Conservation (phyloP, 2,113 vertebrate species). For the Isichthys henryi region DNA sequence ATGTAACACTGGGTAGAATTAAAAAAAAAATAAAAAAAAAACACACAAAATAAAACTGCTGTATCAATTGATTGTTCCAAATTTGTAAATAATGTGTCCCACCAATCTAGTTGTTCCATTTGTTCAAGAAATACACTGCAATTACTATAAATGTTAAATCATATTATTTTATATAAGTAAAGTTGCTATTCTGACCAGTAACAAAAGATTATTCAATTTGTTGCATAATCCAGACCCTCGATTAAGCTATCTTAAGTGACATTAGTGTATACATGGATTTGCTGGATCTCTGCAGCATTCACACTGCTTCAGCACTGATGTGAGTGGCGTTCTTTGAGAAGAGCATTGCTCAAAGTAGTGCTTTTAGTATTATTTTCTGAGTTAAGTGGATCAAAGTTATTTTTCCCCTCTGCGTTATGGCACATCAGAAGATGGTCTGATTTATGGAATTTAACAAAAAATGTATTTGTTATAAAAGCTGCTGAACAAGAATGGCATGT, state of each 20-base stretch:
- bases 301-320: background rate
- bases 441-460: background rate
- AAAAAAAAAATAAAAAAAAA: conserved; percentile 16
- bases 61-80: background rate
- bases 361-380: background rate
- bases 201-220: background rate
- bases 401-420: background rate
- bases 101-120: conserved; percentile 28
- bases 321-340: background rate
- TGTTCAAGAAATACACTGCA: conserved; percentile 18
- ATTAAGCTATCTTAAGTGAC: background rate
- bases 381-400: background rate
- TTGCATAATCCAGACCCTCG: background rate
- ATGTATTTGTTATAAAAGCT: background rate
- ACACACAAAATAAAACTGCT: conserved; percentile 28
- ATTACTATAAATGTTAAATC: conserved; percentile 10
- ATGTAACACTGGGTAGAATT: conserved; percentile 29
- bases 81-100: background rate
- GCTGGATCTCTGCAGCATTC: background rate
- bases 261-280: background rate
- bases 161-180: conserved; percentile 24
- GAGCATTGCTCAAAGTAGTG: background rate
- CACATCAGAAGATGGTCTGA: background rate
- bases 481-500: background rate
- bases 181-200: background rate